phyloP scores from a whole-genome alignment of 2,888 invertebrate species.

The Resseliella maxima region DNA sequence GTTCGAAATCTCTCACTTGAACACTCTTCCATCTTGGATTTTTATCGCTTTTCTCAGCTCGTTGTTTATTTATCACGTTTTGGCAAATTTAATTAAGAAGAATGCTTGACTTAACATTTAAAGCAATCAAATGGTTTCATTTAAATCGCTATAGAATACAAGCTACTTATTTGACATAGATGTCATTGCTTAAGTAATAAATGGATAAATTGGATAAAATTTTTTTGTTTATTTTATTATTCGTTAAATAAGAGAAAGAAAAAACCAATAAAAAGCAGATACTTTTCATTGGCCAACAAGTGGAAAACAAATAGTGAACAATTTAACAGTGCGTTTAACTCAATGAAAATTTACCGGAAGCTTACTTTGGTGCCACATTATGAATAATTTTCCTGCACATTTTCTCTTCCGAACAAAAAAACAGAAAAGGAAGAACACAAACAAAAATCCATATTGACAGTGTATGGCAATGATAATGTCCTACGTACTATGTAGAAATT shows the following conservation, averaged over 20 bases:
- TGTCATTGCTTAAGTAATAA: conserved; percentile 33
- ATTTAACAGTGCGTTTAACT: neutral
- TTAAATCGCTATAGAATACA: neutral
- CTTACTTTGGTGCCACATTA: neutral
- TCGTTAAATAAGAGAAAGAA: too few species aligned
- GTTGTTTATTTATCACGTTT: conserved; percentile 51
- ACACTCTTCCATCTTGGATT: neutral
- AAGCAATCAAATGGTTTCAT: neutral
- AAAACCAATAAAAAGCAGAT: neutral
- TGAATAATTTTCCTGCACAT: neutral
- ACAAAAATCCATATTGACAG: too few species aligned
- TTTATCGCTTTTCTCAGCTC: conserved; percentile 7
- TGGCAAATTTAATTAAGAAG: conserved; percentile 31
- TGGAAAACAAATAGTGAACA: neutral
- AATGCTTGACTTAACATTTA: conserved; percentile 18
- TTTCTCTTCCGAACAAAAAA: too few species aligned
- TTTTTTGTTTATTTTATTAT: neutral
- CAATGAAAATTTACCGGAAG: neutral
- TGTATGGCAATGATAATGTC: neutral
- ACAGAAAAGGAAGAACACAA: too few species aligned
- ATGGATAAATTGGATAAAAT: neutral
- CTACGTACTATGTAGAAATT: neutral
- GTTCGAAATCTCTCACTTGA: too few species aligned
- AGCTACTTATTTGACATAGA: neutral
- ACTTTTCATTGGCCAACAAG: too few species aligned